Evolutionary conservation across 2,797 vertebrate species (phyloP).

Genomic region (Xenentodon cancila): DNA sequence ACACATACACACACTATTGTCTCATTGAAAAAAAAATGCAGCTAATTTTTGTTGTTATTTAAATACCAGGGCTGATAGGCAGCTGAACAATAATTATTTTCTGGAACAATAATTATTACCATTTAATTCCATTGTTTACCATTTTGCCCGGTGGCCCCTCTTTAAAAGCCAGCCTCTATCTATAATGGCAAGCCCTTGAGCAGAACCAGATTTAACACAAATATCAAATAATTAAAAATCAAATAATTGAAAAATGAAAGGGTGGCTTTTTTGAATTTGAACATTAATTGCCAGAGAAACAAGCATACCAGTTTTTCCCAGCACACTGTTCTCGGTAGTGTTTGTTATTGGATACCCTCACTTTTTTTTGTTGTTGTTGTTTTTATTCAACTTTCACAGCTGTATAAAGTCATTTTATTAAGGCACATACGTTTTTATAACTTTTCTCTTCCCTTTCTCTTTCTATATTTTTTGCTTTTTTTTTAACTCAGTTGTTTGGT

Average conservation of each 20-base stretch:
- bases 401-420: not conserved
- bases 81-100: constrained; percentile 82
- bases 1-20: constrained; percentile 14
- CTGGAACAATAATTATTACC: constrained; percentile 80
- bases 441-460: not conserved
- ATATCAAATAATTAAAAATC: constrained; percentile 80
- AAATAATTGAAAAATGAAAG: constrained; percentile 75
- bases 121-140: constrained; percentile 79
- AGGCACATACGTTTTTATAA: not conserved
- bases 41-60: constrained; percentile 78
- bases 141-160: constrained; percentile 73
- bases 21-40: constrained; percentile 25
- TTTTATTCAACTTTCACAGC: constrained; percentile 2
- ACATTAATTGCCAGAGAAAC: constrained; percentile 56
- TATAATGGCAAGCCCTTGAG: constrained; percentile 70
- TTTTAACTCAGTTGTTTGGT: no score
- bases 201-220: constrained; percentile 65
- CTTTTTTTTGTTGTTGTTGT: not conserved
- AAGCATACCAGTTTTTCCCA: constrained; percentile 12
- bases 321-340: not conserved
- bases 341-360: constrained; percentile 19
- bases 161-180: constrained; percentile 69
- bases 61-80: constrained; percentile 75
- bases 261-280: constrained; percentile 32
- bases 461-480: no score